Percentiles rank a stretch among this genome's conserved stretches.
Conservation (phyloP, 1,140 invertebrate genomes). For the Achatina immaculata region DNA sequence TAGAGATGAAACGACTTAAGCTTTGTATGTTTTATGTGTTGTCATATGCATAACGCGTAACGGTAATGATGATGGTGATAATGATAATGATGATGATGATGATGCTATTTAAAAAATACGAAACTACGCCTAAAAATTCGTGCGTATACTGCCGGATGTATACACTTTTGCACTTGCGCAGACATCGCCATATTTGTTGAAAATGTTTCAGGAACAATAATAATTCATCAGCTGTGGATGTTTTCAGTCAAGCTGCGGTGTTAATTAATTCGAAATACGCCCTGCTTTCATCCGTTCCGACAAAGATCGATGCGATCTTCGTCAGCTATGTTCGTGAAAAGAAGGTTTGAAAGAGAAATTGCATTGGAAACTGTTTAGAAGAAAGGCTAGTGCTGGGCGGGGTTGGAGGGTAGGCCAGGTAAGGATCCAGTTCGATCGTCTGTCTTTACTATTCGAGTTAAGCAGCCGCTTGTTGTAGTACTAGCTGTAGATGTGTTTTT, state of each 20-base stretch:
- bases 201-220: slow-evolving; percentile 13
- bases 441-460: too few species aligned
- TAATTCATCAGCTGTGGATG: slow-evolving; percentile 25
- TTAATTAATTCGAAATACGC: not conserved
- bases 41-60: too few species aligned
- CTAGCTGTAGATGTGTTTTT: too few species aligned
- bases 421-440: not conserved
- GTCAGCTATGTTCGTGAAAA: not conserved
- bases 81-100: too few species aligned
- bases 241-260: not conserved
- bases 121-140: too few species aligned
- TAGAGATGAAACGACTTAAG: too few species aligned
- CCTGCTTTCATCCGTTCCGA: too few species aligned
- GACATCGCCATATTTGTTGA: not conserved
- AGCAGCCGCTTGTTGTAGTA: too few species aligned
- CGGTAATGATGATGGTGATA: too few species aligned
- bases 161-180: slow-evolving; percentile 10
- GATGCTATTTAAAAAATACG: too few species aligned
- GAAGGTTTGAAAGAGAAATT: not conserved
- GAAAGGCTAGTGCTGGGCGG: not conserved
- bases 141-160: too few species aligned
- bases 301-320: not conserved
- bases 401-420: not conserved
- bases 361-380: not conserved
- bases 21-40: too few species aligned